Evolutionary conservation across 2,797 vertebrate genomes (phyloP).

Genomic region (Gadopsis bispinosus): DNA sequence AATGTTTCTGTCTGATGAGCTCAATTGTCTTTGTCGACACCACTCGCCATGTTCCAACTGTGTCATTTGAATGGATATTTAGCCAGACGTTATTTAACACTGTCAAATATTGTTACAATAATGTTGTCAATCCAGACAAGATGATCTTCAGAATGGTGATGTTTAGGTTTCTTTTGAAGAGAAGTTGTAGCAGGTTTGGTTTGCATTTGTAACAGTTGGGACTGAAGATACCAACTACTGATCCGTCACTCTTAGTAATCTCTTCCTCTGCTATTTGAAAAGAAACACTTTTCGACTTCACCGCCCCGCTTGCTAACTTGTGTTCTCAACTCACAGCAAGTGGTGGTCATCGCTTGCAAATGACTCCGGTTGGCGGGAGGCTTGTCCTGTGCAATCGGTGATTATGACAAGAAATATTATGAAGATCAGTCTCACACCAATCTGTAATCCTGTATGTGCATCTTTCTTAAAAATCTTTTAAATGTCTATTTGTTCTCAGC

Average conservation of each 20-base stretch:
- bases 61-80: too few relatives aligned
- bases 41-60: too few relatives aligned
- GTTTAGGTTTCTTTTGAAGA: neutral
- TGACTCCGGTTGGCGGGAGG: neutral
- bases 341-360: too few relatives aligned
- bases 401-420: neutral
- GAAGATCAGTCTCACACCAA: neutral
- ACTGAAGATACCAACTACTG: neutral
- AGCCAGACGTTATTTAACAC: too few relatives aligned
- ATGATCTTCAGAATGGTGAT: too few relatives aligned
- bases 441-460: neutral
- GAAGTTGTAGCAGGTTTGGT: neutral
- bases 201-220: neutral
- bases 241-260: neutral
- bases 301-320: neutral
- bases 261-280: too few relatives aligned
- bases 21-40: too few relatives aligned
- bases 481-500: neutral
- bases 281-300: neutral
- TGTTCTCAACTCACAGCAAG: neutral
- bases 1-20: too few relatives aligned
- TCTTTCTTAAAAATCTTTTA: too few relatives aligned
- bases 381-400: neutral
- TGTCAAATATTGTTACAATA: too few relatives aligned
- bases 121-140: neutral